Base-by-base conservation (phyloP, 2,113 vertebrate genomes). In the Sturnus vulgaris region DNA sequence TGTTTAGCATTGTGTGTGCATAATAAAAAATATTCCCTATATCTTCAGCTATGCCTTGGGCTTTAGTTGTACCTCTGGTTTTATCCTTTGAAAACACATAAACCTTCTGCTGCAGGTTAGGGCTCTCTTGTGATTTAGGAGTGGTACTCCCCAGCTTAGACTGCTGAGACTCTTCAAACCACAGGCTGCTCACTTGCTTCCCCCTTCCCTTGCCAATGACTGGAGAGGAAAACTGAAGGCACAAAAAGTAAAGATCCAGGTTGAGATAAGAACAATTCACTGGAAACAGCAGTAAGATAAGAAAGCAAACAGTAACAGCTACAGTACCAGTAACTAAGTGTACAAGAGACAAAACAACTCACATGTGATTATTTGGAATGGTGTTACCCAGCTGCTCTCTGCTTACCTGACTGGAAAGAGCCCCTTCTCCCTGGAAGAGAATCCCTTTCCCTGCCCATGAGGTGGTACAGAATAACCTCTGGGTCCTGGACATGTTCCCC, bases 181-280 rank as follows among this genome's bases (percentile, higher is more conserved):
- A 37, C 0, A 0, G 3, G 10, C 33, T 73, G 77, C 15, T 66
- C 2, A 0, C 53, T 53, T 31, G 21, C 21, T 66, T 30, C 25
- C 14, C 11, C 24, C 28, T 60, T 15, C 33, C 16, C 13, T 33
- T 52, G 28, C 10, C 20, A 21, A 24, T 68, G n/a, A 20, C 39
- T 53, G 39, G 39, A 60, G 39, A 75, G 24, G 33, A 46, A 16
- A 66, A 46, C 4, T 53, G 61, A 59, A n/a, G 39, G 30, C 39
- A 53, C 53, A 40, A 47, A 60, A 53, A 33, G 24, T 53, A 3
- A 47, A 47, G 39, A 75, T 68, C 16, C 30, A 25, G 20, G 24
- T 6, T 82, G 55, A 60, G 53, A 68, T 75, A 30, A 53, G 40
- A 40, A 30, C 11, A 47, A 18, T 25, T 60, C 47, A 40, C n/a